Evolutionary conservation across 2,888 invertebrate species (phyloP).

Genomic region (Metopia argyrocephala): DNA sequence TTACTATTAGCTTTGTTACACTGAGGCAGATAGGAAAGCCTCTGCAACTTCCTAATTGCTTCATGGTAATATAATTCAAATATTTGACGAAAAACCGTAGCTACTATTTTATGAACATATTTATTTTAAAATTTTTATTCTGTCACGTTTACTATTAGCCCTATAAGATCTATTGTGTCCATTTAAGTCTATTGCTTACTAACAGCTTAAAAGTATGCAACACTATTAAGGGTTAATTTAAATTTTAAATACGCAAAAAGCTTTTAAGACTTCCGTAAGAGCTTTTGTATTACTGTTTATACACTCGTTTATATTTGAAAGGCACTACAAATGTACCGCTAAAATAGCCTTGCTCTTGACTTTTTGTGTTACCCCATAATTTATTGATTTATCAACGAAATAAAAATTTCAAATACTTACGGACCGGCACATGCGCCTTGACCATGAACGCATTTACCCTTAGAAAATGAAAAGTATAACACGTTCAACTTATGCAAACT

Average conservation of each 20-base stretch:
- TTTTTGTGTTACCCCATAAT: slow-evolving; percentile 70
- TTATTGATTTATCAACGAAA: slow-evolving; percentile 71
- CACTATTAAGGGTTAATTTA: slow-evolving; percentile 16
- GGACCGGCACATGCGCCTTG: slow-evolving; percentile 71
- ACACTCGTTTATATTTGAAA: slow-evolving; percentile 31
- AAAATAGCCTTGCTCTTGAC: slow-evolving; percentile 74
- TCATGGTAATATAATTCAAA: no score
- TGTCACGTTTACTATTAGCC: no score
- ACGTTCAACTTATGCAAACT: slow-evolving; percentile 26
- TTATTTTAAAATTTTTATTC: no score
- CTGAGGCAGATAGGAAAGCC: no score
- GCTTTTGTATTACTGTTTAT: slow-evolving; percentile 32
- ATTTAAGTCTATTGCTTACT: no score
- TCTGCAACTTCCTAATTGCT: no score
- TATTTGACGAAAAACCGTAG: no score
- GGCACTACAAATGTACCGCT: slow-evolving; percentile 16
- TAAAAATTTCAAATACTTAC: slow-evolving; percentile 32
- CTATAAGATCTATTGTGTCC: no score
- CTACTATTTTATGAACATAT: no score
- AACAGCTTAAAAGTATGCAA: neutral
- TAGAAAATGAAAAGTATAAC: neutral
- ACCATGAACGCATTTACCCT: slow-evolving; percentile 53
- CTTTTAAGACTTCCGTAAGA: slow-evolving; percentile 24
- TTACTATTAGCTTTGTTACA: no score
- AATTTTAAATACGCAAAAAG: slow-evolving; percentile 11